Evolutionary conservation across 2,113 vertebrate species (phyloP).

Genomic region (Crocuta crocuta): DNA sequence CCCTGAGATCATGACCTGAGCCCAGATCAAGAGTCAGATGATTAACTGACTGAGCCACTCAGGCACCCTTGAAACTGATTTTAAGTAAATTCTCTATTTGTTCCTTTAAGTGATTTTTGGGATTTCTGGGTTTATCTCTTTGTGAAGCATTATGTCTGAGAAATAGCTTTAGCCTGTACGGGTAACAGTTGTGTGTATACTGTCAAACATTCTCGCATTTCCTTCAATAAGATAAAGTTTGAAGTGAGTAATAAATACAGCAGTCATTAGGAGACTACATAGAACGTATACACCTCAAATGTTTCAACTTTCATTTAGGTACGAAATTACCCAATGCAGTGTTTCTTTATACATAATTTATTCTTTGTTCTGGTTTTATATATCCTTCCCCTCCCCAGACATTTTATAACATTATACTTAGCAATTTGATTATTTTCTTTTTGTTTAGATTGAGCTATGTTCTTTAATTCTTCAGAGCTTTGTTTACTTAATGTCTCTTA

Average conservation of each 20-base stretch:
- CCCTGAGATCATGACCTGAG: too few relatives aligned
- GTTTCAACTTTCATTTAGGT: background rate
- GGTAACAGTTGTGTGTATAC: background rate
- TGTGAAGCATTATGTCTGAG: background rate
- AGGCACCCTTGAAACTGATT: background rate
- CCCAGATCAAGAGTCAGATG: too few relatives aligned
- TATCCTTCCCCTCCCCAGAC: background rate
- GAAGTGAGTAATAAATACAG: background rate
- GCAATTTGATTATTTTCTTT: slow-evolving; percentile 30
- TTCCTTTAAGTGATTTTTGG: background rate
- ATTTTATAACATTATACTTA: slow-evolving; percentile 25
- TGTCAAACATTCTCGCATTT: background rate
- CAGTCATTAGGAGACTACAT: background rate
- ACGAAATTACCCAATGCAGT: background rate
- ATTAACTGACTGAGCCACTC: too few relatives aligned
- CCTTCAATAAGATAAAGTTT: background rate
- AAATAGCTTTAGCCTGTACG: background rate
- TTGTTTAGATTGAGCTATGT: slow-evolving; percentile 43
- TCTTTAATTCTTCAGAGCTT: slow-evolving; percentile 49
- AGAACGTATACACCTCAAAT: background rate
- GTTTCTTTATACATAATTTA: slow-evolving; percentile 30
- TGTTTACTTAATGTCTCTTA: slow-evolving; percentile 8
- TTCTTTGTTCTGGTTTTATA: slow-evolving; percentile 5
- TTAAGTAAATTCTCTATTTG: slow-evolving; percentile 45
- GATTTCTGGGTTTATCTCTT: slow-evolving; percentile 35